phyloP scores from a whole-genome alignment of 2,113 vertebrate genomes.

The Limnothrissa miodon region DNA sequence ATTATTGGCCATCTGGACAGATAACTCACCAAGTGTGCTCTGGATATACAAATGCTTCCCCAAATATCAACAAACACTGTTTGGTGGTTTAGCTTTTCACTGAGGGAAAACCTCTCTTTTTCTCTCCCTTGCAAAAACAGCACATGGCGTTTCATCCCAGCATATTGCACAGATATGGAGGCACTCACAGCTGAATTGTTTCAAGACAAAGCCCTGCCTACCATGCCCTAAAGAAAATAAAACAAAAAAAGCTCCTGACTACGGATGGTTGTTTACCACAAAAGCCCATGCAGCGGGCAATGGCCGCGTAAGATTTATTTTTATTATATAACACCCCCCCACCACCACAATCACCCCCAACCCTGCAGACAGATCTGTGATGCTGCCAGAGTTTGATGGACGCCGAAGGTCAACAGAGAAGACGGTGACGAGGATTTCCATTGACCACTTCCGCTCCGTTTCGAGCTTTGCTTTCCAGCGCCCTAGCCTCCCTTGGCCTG shows the following conservation, averaged over 20 bases:
- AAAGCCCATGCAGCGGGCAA: background rate
- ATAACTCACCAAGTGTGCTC: conserved; percentile 38
- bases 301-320: background rate
- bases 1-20: conserved; percentile 48
- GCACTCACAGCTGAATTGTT: background rate
- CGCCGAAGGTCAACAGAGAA: conserved; percentile 64
- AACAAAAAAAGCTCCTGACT: background rate
- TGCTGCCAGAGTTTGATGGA: background rate
- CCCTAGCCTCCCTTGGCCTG: conserved; percentile 53
- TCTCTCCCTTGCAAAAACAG: background rate
- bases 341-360: no score
- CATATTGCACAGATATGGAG: background rate
- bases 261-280: background rate
- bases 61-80: conserved; percentile 35
- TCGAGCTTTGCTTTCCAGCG: conserved; percentile 65
- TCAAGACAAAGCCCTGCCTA: background rate
- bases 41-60: conserved; percentile 39
- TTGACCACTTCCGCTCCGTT: conserved; percentile 66
- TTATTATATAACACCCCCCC: background rate
- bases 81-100: conserved; percentile 32
- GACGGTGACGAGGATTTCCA: conserved; percentile 64
- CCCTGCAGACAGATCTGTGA: background rate
- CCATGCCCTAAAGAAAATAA: background rate
- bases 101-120: conserved; percentile 1
- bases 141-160: conserved; percentile 5